phyloP scores from a whole-genome alignment of 2,797 vertebrate genomes.

The Novumbra hubbsi region DNA sequence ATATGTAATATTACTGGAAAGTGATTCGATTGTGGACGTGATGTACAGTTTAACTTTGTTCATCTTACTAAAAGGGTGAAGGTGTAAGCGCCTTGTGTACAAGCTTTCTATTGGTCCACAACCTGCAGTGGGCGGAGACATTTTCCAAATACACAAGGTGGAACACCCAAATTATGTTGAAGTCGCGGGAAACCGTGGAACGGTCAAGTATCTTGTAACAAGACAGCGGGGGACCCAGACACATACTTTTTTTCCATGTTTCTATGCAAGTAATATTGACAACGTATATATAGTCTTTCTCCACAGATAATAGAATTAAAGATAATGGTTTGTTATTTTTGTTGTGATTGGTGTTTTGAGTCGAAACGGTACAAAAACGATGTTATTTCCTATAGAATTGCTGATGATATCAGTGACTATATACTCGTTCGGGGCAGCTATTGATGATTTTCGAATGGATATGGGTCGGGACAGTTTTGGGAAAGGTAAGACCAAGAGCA shows the following conservation, averaged over 20 bases:
- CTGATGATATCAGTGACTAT: slow-evolving; percentile 33
- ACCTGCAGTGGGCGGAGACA: slow-evolving; percentile 7
- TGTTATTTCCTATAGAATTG: slow-evolving; percentile 23
- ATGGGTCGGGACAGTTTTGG: slow-evolving; percentile 35
- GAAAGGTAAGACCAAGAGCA: slow-evolving; percentile 48
- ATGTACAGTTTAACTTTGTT: not conserved
- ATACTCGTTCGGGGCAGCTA: slow-evolving; percentile 18
- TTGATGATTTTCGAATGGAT: slow-evolving; percentile 27
- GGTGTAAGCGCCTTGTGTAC: not conserved
- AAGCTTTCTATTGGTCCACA: not conserved
- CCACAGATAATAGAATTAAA: not conserved
- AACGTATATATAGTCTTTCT: not conserved
- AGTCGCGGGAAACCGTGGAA: not conserved
- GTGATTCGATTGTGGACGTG: not conserved
- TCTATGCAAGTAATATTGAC: not conserved
- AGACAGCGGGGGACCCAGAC: not conserved
- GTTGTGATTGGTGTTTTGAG: slow-evolving; percentile 5
- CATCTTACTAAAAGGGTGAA: no score
- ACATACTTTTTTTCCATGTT: not conserved
- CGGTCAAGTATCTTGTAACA: not conserved
- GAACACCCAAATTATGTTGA: not conserved
- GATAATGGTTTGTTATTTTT: slow-evolving; percentile 3
- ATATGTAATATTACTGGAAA: not conserved
- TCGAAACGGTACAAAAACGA: not conserved
- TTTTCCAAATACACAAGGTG: slow-evolving; percentile 13